A percentile compares a stretch with the other conserved stretches of the same genome.
Conservation (phyloP, 2,888 invertebrate genomes). For the Lamproptera curius region DNA sequence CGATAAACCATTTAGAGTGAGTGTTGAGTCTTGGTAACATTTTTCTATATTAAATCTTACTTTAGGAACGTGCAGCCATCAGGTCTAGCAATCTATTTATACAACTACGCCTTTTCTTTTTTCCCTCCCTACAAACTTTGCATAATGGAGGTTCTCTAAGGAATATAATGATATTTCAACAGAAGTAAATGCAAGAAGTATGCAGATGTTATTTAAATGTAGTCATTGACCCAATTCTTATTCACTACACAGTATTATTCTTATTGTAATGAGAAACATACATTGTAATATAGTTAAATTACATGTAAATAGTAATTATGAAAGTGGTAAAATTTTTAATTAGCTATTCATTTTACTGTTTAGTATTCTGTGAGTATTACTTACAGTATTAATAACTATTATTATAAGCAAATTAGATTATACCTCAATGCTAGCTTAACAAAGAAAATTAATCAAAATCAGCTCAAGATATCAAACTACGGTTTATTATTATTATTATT, state of each 20-base stretch:
- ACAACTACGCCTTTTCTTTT: slow-evolving; percentile 58
- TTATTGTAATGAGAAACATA: too few relatives aligned
- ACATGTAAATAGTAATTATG: too few relatives aligned
- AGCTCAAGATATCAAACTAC: too few relatives aligned
- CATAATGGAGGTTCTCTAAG: slow-evolving; percentile 36
- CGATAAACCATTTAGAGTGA: slow-evolving; percentile 36
- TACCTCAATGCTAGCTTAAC: too few relatives aligned
- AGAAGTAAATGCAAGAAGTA: not conserved
- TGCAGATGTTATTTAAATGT: not conserved
- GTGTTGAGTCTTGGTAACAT: slow-evolving; percentile 58
- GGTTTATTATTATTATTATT: too few relatives aligned
- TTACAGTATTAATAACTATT: too few relatives aligned
- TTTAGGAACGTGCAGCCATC: slow-evolving; percentile 48
- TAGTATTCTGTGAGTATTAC: too few relatives aligned
- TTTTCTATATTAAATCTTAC: slow-evolving; percentile 58
- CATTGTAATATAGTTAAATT: too few relatives aligned
- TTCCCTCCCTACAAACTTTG: slow-evolving; percentile 39
- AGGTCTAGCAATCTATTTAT: slow-evolving; percentile 57
- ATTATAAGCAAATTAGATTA: too few relatives aligned
- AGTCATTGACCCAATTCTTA: not conserved
- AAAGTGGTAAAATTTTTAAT: too few relatives aligned
- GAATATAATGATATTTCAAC: slow-evolving; percentile 3
- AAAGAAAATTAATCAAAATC: too few relatives aligned
- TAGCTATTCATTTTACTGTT: too few relatives aligned
- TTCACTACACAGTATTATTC: not conserved